Evolutionary conservation across 2,797 vertebrate genomes (phyloP).

Genomic region (Hephaestus fuliginosus): DNA sequence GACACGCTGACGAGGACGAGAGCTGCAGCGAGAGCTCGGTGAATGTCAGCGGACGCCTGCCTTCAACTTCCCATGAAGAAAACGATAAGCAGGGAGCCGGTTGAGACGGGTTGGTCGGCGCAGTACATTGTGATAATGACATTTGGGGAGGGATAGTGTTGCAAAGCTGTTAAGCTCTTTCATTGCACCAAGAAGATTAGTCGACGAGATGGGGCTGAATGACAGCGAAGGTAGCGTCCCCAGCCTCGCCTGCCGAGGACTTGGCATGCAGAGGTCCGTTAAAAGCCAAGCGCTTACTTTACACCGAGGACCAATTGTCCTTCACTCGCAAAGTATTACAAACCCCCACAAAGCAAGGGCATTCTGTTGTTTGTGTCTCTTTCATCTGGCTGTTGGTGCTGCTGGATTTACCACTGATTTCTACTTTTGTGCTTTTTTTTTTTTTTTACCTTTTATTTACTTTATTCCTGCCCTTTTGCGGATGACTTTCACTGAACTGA

Average conservation of each 20-base stretch:
- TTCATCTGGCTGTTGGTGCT: constrained; percentile 50
- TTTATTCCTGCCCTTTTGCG: constrained; percentile 24
- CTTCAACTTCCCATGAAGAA: constrained; percentile 82
- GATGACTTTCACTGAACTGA: constrained; percentile 56
- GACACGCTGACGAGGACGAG: constrained; percentile 38
- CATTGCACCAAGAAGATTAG: constrained; percentile 89
- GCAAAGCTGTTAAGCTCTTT: constrained; percentile 89
- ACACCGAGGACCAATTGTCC: constrained; percentile 87
- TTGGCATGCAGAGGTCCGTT: constrained; percentile 85
- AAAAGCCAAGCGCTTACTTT: constrained; percentile 87
- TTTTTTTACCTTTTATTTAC: constrained; percentile 47
- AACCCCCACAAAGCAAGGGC: constrained; percentile 83
- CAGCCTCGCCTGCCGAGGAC: constrained; percentile 80
- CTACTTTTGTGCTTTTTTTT: constrained; percentile 36
- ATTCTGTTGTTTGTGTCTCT: constrained; percentile 66
- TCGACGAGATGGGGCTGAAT: constrained; percentile 85
- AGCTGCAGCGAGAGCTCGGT: constrained; percentile 51
- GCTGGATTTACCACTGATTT: constrained; percentile 52
- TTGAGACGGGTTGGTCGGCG: constrained; percentile 73
- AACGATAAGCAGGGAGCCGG: constrained; percentile 78
- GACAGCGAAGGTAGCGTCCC: constrained; percentile 86
- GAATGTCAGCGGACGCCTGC: constrained; percentile 79
- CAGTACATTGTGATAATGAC: constrained; percentile 86
- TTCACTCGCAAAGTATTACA: constrained; percentile 81
- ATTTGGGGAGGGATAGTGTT: constrained; percentile 87